phyloP scores from a whole-genome alignment of 2,113 vertebrate species.

The Hipposideros armiger region DNA sequence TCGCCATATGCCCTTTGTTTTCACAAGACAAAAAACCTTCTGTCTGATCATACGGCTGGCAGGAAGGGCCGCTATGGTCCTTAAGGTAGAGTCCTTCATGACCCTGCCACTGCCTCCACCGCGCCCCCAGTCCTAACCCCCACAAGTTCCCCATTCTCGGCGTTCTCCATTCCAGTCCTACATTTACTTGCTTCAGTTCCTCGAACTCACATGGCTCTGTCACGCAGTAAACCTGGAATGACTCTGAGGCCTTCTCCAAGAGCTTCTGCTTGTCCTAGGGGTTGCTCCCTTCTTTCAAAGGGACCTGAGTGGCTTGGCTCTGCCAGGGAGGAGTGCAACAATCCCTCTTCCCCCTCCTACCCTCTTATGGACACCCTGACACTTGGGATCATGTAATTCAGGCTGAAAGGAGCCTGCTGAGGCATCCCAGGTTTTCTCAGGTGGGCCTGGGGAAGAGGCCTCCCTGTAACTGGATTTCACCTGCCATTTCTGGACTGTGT shows the following conservation, averaged over 20 bases:
- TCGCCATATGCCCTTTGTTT: not conserved
- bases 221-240: not conserved
- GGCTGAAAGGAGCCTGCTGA: not conserved
- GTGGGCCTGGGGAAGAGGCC: not conserved
- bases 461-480: not conserved
- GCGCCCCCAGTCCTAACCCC: not conserved
- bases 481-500: not conserved
- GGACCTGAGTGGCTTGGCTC: not conserved
- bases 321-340: rapidly evolving
- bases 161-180: not conserved
- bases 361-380: not conserved
- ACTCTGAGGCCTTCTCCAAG: not conserved
- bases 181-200: not conserved
- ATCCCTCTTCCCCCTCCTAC: not conserved
- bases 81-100: not conserved
- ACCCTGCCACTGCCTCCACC: not conserved
- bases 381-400: not conserved
- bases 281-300: too few relatives aligned
- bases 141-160: not conserved
- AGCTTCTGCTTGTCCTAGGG: not conserved
- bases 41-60: rapidly evolving
- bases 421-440: not conserved
- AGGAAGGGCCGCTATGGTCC: not conserved
- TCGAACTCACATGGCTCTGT: not conserved
- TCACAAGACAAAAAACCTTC: not conserved